Base-by-base conservation (phyloP, 2,113 vertebrate genomes). In the Dipodomys spectabilis region DNA sequence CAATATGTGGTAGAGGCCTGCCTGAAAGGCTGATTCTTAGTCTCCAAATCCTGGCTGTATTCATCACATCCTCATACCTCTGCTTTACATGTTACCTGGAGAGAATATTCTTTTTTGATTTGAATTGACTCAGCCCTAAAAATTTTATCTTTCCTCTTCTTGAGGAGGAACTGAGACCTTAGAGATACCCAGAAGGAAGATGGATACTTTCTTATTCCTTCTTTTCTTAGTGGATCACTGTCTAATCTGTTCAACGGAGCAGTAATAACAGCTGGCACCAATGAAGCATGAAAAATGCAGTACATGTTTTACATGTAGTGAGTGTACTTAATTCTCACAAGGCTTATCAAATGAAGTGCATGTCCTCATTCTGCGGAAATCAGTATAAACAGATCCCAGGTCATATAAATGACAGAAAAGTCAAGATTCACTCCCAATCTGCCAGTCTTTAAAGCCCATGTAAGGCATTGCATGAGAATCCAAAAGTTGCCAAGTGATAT, bases 41-140 rank as follows among this genome's bases (percentile, higher is more conserved):
- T 86, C 69, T 67, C 57, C 20, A 28, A 84, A 45, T n/a, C 44
- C 57, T 62, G 25, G 16, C 35, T 73, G 12, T 82, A 74, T 60
- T 44, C 20, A 57, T 53, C 30, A 44, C 45, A 39, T 60, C 30
- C 32, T 91, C 68, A 5, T 2, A 9, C 32, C 22, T 18, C 23
- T 57, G 19, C 81, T 83, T 86, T 79, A 80, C 39, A 57, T 92
- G 67, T 88, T 49, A 69, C 80, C 75, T 65, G 71, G 32, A 94
- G 13, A 67, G 20, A 90, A 90, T 16, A n/a, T 16, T 95, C n/a
- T 86, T 94, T 92, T 74, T 30, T 90, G 30, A 81, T 83, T 92
- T 88, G 44, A 89, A 83, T 67, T 79, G 62, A 45, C 35, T 35
- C 62, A 78, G 11, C 65, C 53, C 72, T 74, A 5, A 78, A 93